A percentile compares a stretch with the other conserved stretches of the same genome.
phyloP scores from a whole-genome alignment of 53 echinoderm and acorn worm genomes.

The Glandiceps talaboti region DNA sequence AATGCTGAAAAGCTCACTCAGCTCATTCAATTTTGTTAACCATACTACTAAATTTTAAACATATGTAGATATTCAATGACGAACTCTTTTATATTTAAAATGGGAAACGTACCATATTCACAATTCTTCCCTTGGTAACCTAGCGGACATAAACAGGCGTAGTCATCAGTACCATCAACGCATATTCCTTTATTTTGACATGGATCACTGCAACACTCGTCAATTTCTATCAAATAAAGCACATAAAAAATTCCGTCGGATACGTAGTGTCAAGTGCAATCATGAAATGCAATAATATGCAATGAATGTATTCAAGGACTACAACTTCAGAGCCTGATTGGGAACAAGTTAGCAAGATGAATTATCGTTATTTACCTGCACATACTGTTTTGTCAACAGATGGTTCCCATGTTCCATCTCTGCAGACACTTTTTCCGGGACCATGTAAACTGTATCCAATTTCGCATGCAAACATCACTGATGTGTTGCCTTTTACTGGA shows the following conservation, averaged over 20 bases:
- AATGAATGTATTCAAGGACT: too few species aligned
- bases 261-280: too few species aligned
- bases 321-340: too few species aligned
- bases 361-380: background rate
- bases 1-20: too few species aligned
- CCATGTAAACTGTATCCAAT: background rate
- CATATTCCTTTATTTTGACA: background rate
- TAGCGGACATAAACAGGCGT: background rate
- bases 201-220: background rate
- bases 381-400: background rate
- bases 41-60: too few species aligned
- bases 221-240: background rate
- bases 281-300: too few species aligned
- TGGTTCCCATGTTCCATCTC: background rate
- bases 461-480: background rate
- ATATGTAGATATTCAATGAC: too few species aligned
- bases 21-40: too few species aligned
- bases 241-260: too few species aligned
- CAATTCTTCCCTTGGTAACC: background rate
- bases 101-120: background rate
- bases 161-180: background rate
- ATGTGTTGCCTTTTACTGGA: background rate
- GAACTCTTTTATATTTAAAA: too few species aligned
- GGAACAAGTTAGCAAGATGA: too few species aligned
- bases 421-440: background rate